phyloP scores from a whole-genome alignment of 2,888 invertebrate genomes.

The Chrysodeixis includens region DNA sequence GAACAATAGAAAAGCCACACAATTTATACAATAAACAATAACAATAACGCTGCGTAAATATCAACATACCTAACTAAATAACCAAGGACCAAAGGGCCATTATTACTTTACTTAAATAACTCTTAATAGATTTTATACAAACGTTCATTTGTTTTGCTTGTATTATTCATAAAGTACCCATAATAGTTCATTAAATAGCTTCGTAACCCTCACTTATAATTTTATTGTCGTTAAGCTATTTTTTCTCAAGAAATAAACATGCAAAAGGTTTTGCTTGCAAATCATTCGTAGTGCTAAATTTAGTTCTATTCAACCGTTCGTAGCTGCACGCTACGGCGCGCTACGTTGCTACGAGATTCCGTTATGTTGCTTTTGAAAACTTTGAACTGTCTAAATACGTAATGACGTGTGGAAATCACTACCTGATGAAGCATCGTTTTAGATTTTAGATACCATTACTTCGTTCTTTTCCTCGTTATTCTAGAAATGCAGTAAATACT shows the following conservation, averaged over 20 bases:
- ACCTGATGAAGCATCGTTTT: neutral
- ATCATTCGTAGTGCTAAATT: constrained; percentile 48
- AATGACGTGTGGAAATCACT: neutral
- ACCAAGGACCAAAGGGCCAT: constrained; percentile 2
- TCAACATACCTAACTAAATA: constrained; percentile 4
- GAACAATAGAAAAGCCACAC: neutral
- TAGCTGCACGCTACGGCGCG: constrained; percentile 54
- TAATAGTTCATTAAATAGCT: constrained; percentile 26
- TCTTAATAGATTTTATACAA: neutral
- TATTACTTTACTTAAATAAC: neutral
- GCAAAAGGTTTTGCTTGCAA: constrained; percentile 44
- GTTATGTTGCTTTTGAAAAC: constrained; percentile 26
- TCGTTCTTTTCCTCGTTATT: too few species aligned
- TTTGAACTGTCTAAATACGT: constrained; percentile 30
- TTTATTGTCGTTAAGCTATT: constrained; percentile 18
- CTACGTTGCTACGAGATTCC: constrained; percentile 40
- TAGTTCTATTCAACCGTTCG: constrained; percentile 36
- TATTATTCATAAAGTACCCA: constrained; percentile 32
- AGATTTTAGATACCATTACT: neutral
- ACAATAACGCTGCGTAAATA: constrained; percentile 1
- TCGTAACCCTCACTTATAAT: constrained; percentile 16
- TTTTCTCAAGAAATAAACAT: constrained; percentile 43
- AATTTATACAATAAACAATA: neutral
- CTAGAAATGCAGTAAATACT: too few species aligned
- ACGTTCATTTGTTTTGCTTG: neutral